Conservation (phyloP, 2,888 invertebrate genomes). For the Drosophila atripex region DNA sequence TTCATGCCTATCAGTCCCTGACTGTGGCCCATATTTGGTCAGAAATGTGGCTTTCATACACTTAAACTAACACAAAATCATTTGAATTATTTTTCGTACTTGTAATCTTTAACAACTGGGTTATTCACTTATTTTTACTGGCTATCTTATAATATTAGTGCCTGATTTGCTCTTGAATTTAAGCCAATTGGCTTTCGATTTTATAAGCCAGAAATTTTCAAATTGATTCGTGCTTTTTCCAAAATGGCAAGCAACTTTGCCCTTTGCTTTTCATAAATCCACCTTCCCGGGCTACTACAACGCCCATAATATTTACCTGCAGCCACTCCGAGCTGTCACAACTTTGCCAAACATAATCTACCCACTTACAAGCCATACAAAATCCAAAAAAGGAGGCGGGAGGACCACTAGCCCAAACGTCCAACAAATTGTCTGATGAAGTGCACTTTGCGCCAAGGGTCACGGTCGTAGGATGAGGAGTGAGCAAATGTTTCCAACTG, state of each 20-base stretch:
- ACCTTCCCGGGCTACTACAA: neutral
- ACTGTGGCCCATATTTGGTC: neutral
- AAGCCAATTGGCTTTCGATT: neutral
- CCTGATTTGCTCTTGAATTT: neutral
- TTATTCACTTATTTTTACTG: too few relatives aligned
- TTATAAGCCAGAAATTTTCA: neutral
- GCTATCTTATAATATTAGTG: neutral
- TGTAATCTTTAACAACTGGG: neutral
- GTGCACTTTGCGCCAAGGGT: slow-evolving; percentile 55
- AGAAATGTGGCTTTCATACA: neutral
- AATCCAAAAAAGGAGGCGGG: neutral
- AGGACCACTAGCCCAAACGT: slow-evolving; percentile 4
- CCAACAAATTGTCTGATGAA: slow-evolving; percentile 70
- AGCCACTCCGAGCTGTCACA: slow-evolving; percentile 26
- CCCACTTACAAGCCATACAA: slow-evolving; percentile 35
- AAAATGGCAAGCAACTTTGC: neutral
- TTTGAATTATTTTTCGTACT: neutral
- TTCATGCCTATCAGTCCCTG: neutral
- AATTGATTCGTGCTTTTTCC: neutral
- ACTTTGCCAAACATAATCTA: slow-evolving; percentile 30
- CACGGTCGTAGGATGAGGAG: slow-evolving; percentile 3
- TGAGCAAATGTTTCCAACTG: slow-evolving; percentile 27
- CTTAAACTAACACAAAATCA: neutral
- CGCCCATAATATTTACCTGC: slow-evolving; percentile 12
- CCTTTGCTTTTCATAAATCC: neutral